Evolutionary conservation across 2,888 invertebrate species (phyloP).

Genomic region (Leptura quadrifasciata): DNA sequence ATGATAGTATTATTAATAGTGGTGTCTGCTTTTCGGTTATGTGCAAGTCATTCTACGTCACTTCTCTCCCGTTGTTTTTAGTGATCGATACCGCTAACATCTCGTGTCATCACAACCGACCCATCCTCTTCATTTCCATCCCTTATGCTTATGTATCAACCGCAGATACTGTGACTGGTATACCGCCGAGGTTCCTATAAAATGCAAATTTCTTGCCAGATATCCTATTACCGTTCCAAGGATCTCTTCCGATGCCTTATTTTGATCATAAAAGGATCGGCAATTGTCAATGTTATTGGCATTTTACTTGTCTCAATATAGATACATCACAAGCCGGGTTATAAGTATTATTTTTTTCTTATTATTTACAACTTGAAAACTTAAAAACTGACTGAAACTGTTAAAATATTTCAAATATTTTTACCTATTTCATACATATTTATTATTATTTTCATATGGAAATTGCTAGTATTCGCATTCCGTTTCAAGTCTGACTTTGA

Average conservation of each 20-base stretch:
- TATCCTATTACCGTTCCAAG: slow-evolving; percentile 41
- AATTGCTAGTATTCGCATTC: too few relatives aligned
- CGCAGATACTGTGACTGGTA: slow-evolving; percentile 45
- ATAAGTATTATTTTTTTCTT: not conserved
- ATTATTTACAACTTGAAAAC: slow-evolving; percentile 2
- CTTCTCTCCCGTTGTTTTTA: slow-evolving; percentile 71
- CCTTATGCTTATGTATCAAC: slow-evolving; percentile 47
- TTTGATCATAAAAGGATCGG: slow-evolving; percentile 35
- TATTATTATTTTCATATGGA: too few relatives aligned
- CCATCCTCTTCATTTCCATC: slow-evolving; percentile 57
- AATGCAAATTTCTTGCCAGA: slow-evolving; percentile 44
- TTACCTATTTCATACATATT: too few relatives aligned
- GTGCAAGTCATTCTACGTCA: slow-evolving; percentile 73
- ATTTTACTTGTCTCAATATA: slow-evolving; percentile 17
- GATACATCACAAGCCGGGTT: slow-evolving; percentile 10
- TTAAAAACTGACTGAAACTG: too few relatives aligned
- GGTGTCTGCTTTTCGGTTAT: slow-evolving; percentile 72
- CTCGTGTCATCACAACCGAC: slow-evolving; percentile 70
- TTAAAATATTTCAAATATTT: too few relatives aligned
- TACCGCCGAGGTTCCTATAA: slow-evolving; percentile 45
- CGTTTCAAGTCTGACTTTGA: too few relatives aligned
- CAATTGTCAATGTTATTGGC: slow-evolving; percentile 28
- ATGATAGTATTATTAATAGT: slow-evolving; percentile 74
- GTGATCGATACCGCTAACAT: slow-evolving; percentile 72
- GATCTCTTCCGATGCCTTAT: slow-evolving; percentile 28